Conservation (phyloP, 2,113 vertebrate species). For the Oreamnos americanus region DNA sequence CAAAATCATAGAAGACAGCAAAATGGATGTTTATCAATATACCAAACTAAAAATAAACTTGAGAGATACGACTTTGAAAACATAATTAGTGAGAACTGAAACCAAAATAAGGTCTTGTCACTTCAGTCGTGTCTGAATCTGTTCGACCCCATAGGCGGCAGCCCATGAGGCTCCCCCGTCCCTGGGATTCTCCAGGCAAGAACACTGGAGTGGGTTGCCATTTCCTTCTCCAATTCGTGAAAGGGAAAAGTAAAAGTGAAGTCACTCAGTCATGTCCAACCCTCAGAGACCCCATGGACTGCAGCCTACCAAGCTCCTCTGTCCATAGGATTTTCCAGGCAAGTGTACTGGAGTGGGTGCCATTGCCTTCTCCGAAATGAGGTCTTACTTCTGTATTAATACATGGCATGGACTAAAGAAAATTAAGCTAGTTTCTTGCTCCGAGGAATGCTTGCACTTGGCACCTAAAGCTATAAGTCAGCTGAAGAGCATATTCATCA, state of each 20-base stretch:
- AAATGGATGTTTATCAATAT: neutral
- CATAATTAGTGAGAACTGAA: neutral
- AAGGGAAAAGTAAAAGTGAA: no score
- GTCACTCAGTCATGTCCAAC: no score
- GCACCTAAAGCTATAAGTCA: neutral
- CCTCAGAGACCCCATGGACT: no score
- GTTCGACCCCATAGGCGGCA: no score
- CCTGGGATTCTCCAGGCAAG: no score
- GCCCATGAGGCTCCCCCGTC: no score
- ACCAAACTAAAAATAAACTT: constrained; percentile 4
- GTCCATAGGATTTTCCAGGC: no score
- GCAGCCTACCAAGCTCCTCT: no score
- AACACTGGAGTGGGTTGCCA: no score
- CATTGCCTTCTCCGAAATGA: neutral
- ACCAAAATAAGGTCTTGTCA: neutral
- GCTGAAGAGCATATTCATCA: neutral
- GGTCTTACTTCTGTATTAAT: neutral
- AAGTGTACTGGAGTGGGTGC: no score
- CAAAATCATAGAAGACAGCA: neutral
- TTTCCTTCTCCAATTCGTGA: no score
- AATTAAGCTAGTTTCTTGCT: neutral
- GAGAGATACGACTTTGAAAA: neutral
- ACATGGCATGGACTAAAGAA: neutral
- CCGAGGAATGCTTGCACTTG: neutral
- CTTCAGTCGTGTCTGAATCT: no score